Percentiles rank a stretch among this genome's conserved stretches.
phyloP scores from a whole-genome alignment of 1,140 invertebrate species.

The Leptopilina boulardi region DNA sequence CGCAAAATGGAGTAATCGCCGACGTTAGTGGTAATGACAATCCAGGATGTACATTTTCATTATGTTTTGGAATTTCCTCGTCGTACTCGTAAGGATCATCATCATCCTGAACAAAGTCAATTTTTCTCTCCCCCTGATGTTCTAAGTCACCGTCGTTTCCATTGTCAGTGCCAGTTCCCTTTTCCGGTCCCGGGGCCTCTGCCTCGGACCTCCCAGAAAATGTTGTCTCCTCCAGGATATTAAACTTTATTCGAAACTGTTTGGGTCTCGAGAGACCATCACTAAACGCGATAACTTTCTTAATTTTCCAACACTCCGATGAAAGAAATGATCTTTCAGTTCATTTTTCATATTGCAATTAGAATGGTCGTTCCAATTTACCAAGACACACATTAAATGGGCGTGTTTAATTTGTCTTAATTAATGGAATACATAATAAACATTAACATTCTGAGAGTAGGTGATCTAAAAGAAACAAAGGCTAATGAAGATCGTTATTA shows the following conservation, averaged over 20 bases:
- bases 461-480: neutral
- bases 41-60: slow-evolving; percentile 50
- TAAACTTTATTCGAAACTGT: neutral
- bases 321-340: neutral
- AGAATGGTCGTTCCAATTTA: neutral
- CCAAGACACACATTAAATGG: too few species aligned
- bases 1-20: slow-evolving; percentile 37
- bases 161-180: slow-evolving; percentile 39
- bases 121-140: slow-evolving; percentile 28
- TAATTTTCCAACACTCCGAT: neutral
- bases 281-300: slow-evolving; percentile 1
- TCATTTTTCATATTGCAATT: neutral
- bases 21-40: slow-evolving; percentile 34
- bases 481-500: neutral
- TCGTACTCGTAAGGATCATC: slow-evolving; percentile 78
- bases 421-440: too few species aligned
- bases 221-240: slow-evolving; percentile 49
- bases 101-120: slow-evolving; percentile 61
- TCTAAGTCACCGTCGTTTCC: slow-evolving; percentile 36
- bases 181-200: slow-evolving; percentile 39
- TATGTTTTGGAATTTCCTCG: slow-evolving; percentile 69
- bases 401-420: neutral
- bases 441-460: too few species aligned
- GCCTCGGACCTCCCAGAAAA: slow-evolving; percentile 49
- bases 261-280: neutral